Evolutionary conservation across 2,797 vertebrate species (phyloP), one percentile per base, ranked within the genome.

Genomic region (Lindbergichthys nudifrons): DNA sequence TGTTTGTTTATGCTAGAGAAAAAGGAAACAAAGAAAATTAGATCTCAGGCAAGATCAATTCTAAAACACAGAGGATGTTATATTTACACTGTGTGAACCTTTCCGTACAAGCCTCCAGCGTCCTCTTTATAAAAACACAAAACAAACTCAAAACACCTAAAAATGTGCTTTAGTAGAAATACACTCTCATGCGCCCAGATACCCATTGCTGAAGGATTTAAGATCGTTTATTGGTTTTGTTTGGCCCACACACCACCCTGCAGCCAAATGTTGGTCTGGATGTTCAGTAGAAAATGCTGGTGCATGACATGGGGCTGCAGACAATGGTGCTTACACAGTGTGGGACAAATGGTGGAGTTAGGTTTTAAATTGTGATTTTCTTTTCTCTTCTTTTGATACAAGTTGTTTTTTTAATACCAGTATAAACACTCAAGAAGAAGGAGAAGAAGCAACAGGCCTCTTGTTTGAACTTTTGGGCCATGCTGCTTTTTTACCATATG

Each of bases 291-390:
- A 72, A 79, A 77, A 15, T 51, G 30, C 45, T 53, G 61, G 45
- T 75, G 69, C 43, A 39, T 51, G 46, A 67, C 65, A 82, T 56
- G 66, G 47, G 32, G 32, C 56, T n/a, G 23, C 47, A 75, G 43
- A 73, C 46, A 85, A 80, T 66, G 36, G 56, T 58, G 72, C 64
- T 75, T 4, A 54, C n/a, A 65, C 19, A 47, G 12, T 12, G 53
- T 11, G 1, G 45, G 21, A 52, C 30, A 81, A 77, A 75, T 57
- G 16, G 19, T 57, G 14, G 13, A 47, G 43, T 54, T 53, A 56
- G 39, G 66, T 47, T 15, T 46, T n/a, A 18, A 54, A 59, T 18
- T 6, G 0, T 3, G 1, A 11, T 30, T 10, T 47, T 18, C 5
- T 4, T 14, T 26, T 26, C 3, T 10, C 8, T 5, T 5, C 2